Evolutionary conservation across 1,140 invertebrate species (phyloP).

Genomic region (Ylistrum balloti): DNA sequence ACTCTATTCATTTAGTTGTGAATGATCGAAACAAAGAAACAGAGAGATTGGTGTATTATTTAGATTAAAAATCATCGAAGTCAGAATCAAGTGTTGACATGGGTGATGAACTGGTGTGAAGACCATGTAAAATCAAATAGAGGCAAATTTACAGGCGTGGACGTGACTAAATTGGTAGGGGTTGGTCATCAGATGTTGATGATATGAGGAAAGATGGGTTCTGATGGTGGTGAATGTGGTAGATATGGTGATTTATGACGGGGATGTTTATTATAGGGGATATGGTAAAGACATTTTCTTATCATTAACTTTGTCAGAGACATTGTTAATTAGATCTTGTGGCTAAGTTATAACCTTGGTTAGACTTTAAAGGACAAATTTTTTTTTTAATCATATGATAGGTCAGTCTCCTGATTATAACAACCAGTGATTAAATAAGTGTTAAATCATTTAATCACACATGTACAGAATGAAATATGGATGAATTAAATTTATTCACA

Average conservation of each 20-base stretch:
- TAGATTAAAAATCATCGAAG: slow-evolving; percentile 1
- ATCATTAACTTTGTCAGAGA: not conserved
- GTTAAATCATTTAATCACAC: no score
- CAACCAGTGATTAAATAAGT: no score
- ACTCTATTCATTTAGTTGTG: slow-evolving; percentile 2
- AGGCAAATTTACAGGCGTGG: not conserved
- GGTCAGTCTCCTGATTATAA: no score
- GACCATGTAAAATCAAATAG: not conserved
- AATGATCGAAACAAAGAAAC: not conserved
- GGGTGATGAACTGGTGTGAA: slow-evolving; percentile 14
- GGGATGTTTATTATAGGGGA: slow-evolving; percentile 24
- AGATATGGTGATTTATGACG: not conserved
- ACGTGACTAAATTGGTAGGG: not conserved
- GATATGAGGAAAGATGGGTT: not conserved
- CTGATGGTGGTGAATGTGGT: not conserved
- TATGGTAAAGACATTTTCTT: not conserved
- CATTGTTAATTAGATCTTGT: not conserved
- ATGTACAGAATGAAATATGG: no score
- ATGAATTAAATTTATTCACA: no score
- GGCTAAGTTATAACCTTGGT: not conserved
- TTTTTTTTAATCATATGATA: no score
- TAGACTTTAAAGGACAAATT: not conserved
- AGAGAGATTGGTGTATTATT: not conserved
- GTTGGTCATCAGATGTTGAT: slow-evolving; percentile 7
- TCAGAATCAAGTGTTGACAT: slow-evolving; percentile 27